Base-by-base conservation (phyloP, 1,140 invertebrate species). In the Vanessa tameamea region DNA sequence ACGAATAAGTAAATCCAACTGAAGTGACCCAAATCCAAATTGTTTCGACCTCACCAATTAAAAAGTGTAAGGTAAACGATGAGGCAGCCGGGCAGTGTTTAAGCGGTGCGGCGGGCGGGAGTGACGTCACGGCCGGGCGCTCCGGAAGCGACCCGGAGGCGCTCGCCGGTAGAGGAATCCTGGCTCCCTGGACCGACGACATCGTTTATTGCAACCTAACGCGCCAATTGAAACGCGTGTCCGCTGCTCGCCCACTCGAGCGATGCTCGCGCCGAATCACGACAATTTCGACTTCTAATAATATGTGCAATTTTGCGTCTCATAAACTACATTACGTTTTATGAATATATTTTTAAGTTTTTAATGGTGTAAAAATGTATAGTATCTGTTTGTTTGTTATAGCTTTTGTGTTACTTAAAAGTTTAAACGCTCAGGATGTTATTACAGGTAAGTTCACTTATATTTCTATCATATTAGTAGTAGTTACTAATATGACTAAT, bases 1-100 rank as follows among this genome's bases (percentile, higher is more conserved):
- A 23, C 61, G 78, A 83, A 82, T 76, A 88, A 86, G 80, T 84
- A 89, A 88, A 85, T 87, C 83, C 81, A 83, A 76, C 74, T 77
- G 76, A 79, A 80, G 70, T 82, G 87, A 92, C 88, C 90, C 87
- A 91, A 91, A 91, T 92, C 88, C 87, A 87, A 91, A 91, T 92
- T 92, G 83, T 87, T 90, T 84, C 78, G 87, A 87, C 90, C 90
- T 90, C 87, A 81, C 87, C 87, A 91, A 92, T 92, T 90, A 92
- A 91, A 90, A 92, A 86, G 84, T 86, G 82, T 89, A 87, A 92
- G 88, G 87, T 91, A 89, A 88, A 88, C 79, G 81, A 73, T 82
- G 78, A 84, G 55, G 63, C 64, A 37, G 78, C 63, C 79, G 83
- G 78, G 76, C 79, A 77, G 79, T 82, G 80, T 83, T 83, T 81